Evolutionary conservation across 2,113 vertebrate species (phyloP).

Genomic region (Psilopsiagon aurifrons): DNA sequence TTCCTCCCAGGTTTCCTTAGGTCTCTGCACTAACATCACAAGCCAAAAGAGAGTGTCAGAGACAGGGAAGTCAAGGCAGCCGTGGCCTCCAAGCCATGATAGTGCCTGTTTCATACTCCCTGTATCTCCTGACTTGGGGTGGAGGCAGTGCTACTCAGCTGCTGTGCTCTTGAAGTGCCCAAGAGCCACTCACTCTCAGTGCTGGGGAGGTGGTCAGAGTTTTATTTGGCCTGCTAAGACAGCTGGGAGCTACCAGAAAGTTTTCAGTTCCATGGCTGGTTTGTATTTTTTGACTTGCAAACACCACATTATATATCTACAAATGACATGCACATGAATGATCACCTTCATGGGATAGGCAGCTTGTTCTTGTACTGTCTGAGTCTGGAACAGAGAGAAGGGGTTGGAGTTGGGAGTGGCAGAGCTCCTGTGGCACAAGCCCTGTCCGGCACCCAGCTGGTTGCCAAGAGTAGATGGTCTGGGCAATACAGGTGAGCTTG

Average conservation of each 20-base stretch:
- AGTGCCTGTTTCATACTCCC: fast-evolving
- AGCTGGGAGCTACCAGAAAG: background rate
- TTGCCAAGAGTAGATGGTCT: background rate
- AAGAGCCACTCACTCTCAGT: background rate
- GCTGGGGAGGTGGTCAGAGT: background rate
- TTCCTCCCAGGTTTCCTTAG: conserved; percentile 55
- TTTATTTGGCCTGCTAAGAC: background rate
- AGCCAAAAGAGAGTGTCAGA: background rate
- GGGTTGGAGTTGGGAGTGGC: background rate
- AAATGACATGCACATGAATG: background rate
- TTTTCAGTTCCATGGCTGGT: background rate
- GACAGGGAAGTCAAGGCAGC: background rate
- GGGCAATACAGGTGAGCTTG: background rate
- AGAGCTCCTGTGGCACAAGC: background rate
- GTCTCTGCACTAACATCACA: background rate
- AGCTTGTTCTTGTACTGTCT: background rate
- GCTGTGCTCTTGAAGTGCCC: background rate
- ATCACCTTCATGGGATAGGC: background rate
- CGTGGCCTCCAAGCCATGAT: background rate
- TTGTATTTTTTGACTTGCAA: background rate
- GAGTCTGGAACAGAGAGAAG: background rate
- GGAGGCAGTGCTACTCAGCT: background rate
- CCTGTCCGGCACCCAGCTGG: background rate
- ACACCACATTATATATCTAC: background rate
- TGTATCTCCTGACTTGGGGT: background rate